Evolutionary conservation across 2,888 invertebrate species (phyloP).

Genomic region (Idaea biselata): DNA sequence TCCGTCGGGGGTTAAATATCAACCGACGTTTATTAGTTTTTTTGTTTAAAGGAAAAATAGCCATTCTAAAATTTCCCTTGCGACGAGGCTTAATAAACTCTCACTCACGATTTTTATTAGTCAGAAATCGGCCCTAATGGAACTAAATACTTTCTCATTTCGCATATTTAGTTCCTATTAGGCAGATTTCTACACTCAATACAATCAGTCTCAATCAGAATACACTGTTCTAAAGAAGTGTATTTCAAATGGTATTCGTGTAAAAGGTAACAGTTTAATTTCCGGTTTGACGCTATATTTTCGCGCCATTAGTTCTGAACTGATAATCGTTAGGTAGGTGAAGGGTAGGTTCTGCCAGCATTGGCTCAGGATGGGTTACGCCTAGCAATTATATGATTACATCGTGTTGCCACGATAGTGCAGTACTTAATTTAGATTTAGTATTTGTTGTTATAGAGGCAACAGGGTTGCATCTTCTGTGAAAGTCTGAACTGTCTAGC

Average conservation of each 20-base stretch:
- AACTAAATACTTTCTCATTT: too few species aligned
- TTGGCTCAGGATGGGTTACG: constrained; percentile 31
- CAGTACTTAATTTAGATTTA: neutral
- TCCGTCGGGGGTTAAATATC: too few species aligned
- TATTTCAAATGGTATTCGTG: constrained; percentile 11
- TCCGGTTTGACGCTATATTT: constrained; percentile 45
- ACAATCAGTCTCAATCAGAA: too few species aligned
- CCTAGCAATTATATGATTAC: constrained; percentile 25
- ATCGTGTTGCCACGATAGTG: neutral
- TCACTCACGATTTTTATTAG: too few species aligned
- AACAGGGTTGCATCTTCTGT: neutral
- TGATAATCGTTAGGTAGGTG: constrained; percentile 37
- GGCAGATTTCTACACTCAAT: too few species aligned
- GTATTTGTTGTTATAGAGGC: neutral
- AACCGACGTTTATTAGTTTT: too few species aligned
- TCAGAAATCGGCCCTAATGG: too few species aligned
- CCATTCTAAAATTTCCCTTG: too few species aligned
- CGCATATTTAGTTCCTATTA: too few species aligned
- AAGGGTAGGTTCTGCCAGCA: constrained; percentile 6
- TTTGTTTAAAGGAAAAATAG: too few species aligned
- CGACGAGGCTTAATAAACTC: too few species aligned
- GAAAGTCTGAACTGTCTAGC: too few species aligned
- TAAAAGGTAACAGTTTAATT: constrained; percentile 43
- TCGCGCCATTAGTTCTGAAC: constrained; percentile 43
- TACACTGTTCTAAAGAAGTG: neutral